Base-by-base conservation (phyloP, 2,113 vertebrate species). In the Cyanoderma ruficeps region DNA sequence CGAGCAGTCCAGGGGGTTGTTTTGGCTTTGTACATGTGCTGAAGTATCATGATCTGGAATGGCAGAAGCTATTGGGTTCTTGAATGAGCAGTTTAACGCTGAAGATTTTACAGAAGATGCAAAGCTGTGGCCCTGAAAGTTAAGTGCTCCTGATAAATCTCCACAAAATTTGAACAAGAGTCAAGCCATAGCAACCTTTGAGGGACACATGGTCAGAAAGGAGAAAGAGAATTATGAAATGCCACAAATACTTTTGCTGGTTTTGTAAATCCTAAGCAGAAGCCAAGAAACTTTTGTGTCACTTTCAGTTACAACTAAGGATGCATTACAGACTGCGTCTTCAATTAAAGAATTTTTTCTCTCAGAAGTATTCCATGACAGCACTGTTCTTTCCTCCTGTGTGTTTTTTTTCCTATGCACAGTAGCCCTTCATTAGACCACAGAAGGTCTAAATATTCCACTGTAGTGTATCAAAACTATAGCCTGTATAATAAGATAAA, bases 251-350 rank as follows among this genome's bases (percentile, higher is more conserved):
- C 2, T 42, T 77, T n/a, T 57, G 4, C 37, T 86, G n/a, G 7
- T 55, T 86, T 87, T n/a, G 35, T 49, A 59, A 83, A 50, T 17
- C 11, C 35, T 61, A 18, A 83, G 46, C 63, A 50, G 50, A 80
- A 92, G 53, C n/a, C 41, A 61, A 65, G 41, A 83, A 77, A 39
- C 17, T 47, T 41, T 9, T 44, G 22, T 79, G 35, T 67, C 20
- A 39, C 23, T 76, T 86, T 61, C 28, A 55, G 2, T 86, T 74
- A 12, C 19, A 50, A 37, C 52, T 59, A 55, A 67, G 52, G 42
- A 17, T 0, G 0, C 47, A 5, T 52, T 79, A 30, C n/a, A 68
- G 35, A 25, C 2, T 1, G 4, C 5, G 9, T 49, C 63, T 83
- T 77, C 37, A 83, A 31, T 89, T 90, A 46, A 59, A 83, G 46